Base-by-base conservation (phyloP, 2,797 vertebrate species). In the Hyperoplus lanceolatus region DNA sequence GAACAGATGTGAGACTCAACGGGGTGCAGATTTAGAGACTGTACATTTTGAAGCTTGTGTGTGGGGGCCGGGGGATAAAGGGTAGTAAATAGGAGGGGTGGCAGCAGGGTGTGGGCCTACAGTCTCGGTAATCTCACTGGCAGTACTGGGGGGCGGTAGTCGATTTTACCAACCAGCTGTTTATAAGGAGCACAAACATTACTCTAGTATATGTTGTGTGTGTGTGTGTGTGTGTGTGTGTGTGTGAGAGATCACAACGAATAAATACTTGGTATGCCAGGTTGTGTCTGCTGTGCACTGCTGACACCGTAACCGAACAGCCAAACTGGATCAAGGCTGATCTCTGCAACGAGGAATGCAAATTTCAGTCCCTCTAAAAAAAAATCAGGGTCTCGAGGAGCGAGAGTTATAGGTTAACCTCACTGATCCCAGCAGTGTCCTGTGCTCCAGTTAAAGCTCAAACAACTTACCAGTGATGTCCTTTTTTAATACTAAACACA, bases 141-240 rank as follows among this genome's bases (percentile, higher is more conserved):
- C 60, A 77, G 70, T 73, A 73, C 77, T 50, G 39, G 77, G 69
- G 49, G 42, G 79, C 0, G 29, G 29, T 21, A 21, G 68, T 41
- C 92, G 87, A 93, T 94, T 88, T 90, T 87, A 3, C 78, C 79
- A 83, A 89, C 91, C 92, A 93, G 91, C 90, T 93, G 93, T 90
- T 75, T 78, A 87, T 66, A 75, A 16, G 45, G 70, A 81, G 62
- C 14, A 62, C 73, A 73, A 73, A 79, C 70, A 55, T 58, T 71
- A 41, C 70, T 60, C 14, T 66, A 56, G 70, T 39, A 63, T 53
- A 48, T 36, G 38, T n/a, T 77, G 63, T 71, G 21, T 69, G 56
- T 82, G 66, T 13, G 39, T 77, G 8, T n/a, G n/a, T n/a, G n/a
- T n/a, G n/a, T n/a, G 38, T 77, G 63, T 71, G 21, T 69, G 56